Percentiles rank a stretch among this genome's conserved stretches.
phyloP scores from a whole-genome alignment of 1,140 invertebrate species.

The Leptopilina clavipes region DNA sequence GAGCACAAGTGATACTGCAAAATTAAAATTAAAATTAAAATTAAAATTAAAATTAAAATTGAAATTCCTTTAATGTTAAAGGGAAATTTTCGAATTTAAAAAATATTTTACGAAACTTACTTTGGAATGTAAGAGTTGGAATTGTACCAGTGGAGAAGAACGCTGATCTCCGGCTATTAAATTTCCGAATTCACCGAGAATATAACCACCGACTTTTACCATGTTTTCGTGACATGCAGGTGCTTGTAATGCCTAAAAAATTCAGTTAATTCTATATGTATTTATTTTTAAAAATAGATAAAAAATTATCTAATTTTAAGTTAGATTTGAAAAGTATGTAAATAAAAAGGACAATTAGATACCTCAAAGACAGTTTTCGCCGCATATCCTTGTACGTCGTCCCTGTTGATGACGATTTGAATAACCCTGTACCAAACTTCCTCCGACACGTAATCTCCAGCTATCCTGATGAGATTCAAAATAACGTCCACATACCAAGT shows the following conservation, averaged over 20 bases:
- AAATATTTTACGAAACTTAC: no score
- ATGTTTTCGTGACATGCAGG: slow-evolving; percentile 99
- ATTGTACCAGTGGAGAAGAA: slow-evolving; percentile 96
- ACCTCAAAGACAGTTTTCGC: slow-evolving; percentile 99
- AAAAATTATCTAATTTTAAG: no score
- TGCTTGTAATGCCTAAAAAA: slow-evolving; percentile 89
- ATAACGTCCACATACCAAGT: slow-evolving; percentile 99
- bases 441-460: slow-evolving; percentile 98
- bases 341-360: no score
- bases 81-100: no score
- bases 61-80: no score
- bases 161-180: slow-evolving; percentile 98
- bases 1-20: slow-evolving; percentile 96
- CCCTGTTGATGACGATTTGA: slow-evolving; percentile 99
- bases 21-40: no score
- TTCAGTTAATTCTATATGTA: no score
- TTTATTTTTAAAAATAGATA: no score
- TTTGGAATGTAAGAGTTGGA: slow-evolving; percentile 97
- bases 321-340: no score
- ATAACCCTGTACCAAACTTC: slow-evolving; percentile 99
- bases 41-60: no score
- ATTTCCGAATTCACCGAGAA: slow-evolving; percentile 99
- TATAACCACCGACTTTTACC: slow-evolving; percentile 99
- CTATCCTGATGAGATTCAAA: slow-evolving; percentile 98
- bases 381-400: slow-evolving; percentile 99